Evolutionary conservation across 1,140 invertebrate genomes (phyloP).

Genomic region (Pteromalus puparum): DNA sequence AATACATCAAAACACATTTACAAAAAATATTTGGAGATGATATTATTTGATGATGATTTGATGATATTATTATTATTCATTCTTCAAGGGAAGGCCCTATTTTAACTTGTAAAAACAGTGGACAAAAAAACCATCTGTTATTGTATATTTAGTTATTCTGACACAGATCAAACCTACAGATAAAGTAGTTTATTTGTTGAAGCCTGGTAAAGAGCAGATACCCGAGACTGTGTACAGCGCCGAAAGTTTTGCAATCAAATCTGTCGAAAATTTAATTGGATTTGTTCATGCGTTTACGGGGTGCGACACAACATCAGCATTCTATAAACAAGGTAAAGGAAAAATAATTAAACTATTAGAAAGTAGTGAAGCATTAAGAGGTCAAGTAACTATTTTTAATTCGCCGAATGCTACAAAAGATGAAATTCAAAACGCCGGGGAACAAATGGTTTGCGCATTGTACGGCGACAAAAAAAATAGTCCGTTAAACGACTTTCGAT

Average conservation of each 20-base stretch:
- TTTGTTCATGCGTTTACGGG: slow-evolving; percentile 67
- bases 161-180: slow-evolving; percentile 55
- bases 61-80: too few relatives aligned
- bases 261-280: slow-evolving; percentile 61
- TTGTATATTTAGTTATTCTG: slow-evolving; percentile 66
- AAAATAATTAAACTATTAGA: slow-evolving; percentile 56
- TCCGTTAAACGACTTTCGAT: not conserved
- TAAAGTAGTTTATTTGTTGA: slow-evolving; percentile 51
- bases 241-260: too few relatives aligned
- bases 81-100: too few relatives aligned
- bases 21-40: too few relatives aligned
- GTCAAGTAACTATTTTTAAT: not conserved
- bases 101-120: too few relatives aligned
- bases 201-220: slow-evolving; percentile 56
- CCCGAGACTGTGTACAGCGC: slow-evolving; percentile 61
- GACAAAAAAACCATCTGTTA: slow-evolving; percentile 55
- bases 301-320: slow-evolving; percentile 66
- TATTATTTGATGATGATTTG: too few relatives aligned
- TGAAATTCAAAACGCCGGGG: not conserved
- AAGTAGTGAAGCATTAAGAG: slow-evolving; percentile 6
- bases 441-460: not conserved
- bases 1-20: too few relatives aligned
- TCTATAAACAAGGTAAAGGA: slow-evolving; percentile 66
- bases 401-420: not conserved
- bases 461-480: slow-evolving; percentile 22